A percentile compares a stretch with the other conserved stretches of the same genome.
phyloP scores from a whole-genome alignment of 2,797 vertebrate species.

The Echiichthys vipera region DNA sequence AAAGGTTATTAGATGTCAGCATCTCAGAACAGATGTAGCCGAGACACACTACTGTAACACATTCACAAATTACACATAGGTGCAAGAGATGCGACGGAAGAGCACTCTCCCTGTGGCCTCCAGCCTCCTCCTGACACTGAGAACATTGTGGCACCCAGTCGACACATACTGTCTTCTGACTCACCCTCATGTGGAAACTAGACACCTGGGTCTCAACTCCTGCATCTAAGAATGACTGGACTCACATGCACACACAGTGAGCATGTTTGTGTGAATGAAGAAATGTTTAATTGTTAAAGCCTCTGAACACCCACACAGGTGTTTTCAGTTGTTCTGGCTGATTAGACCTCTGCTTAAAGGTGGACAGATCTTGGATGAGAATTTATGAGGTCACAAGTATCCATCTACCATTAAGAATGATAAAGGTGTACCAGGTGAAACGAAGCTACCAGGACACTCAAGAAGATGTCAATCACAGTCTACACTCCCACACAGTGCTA shows the following conservation, averaged over 20 bases:
- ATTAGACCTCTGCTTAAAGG: too few relatives aligned
- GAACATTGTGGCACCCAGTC: conserved; percentile 72
- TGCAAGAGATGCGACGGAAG: conserved; percentile 50
- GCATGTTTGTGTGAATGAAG: conserved; percentile 34
- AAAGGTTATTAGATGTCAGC: conserved; percentile 1
- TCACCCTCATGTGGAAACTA: conserved; percentile 64
- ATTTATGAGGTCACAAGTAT: too few relatives aligned
- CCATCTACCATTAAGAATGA: too few relatives aligned
- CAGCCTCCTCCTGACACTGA: conserved; percentile 47
- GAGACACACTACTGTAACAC: conserved; percentile 34
- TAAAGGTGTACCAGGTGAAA: too few relatives aligned
- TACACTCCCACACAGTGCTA: too few relatives aligned
- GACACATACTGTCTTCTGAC: conserved; percentile 73
- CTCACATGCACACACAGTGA: conserved; percentile 27
- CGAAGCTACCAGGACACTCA: too few relatives aligned
- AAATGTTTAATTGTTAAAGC: neutral
- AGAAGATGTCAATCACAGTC: too few relatives aligned
- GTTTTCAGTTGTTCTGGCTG: too few relatives aligned
- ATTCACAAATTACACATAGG: conserved; percentile 53
- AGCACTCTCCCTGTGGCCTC: conserved; percentile 37
- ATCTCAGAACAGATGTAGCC: conserved; percentile 10
- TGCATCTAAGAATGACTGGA: conserved; percentile 44
- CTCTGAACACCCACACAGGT: too few relatives aligned
- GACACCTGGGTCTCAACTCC: conserved; percentile 60
- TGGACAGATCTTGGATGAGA: too few relatives aligned